Conservation (phyloP, 2,797 vertebrate species). For the Halcyon smyrnensis region DNA sequence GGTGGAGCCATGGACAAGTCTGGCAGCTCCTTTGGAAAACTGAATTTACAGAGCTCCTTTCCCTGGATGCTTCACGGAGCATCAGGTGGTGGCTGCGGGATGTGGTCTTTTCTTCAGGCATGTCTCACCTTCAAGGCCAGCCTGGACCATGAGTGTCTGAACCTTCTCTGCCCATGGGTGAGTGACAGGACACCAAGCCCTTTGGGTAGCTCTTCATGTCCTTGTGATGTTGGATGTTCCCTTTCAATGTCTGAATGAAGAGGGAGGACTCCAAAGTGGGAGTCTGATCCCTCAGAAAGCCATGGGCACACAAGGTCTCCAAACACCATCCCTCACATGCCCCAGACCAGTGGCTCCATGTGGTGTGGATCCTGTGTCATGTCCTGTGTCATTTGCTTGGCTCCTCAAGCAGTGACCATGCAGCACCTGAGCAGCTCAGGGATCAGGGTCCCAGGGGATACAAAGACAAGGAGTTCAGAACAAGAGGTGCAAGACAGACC, state of each 20-base stretch:
- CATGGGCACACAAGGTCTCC: fast-evolving
- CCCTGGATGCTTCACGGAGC: background rate
- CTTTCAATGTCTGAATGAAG: background rate
- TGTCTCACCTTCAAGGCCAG: background rate
- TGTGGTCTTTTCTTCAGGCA: background rate
- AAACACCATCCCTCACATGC: fast-evolving
- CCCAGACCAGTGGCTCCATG: background rate
- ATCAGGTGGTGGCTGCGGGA: background rate
- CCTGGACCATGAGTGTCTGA: background rate
- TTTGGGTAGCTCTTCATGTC: background rate
- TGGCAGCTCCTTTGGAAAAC: background rate
- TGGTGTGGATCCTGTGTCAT: background rate
- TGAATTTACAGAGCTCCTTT: background rate
- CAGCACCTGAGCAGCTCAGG: background rate
- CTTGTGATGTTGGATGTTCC: background rate
- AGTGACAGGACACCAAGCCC: background rate
- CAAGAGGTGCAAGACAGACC: background rate
- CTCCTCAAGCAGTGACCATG: background rate
- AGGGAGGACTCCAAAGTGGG: background rate
- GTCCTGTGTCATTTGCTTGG: background rate
- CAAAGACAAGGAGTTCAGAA: fast-evolving
- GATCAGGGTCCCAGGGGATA: background rate
- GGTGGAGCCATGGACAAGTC: background rate
- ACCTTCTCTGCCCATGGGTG: background rate
- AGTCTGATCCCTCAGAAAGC: background rate